Base-by-base conservation (phyloP, 2,113 vertebrate genomes). In the Sprattus sprattus region DNA sequence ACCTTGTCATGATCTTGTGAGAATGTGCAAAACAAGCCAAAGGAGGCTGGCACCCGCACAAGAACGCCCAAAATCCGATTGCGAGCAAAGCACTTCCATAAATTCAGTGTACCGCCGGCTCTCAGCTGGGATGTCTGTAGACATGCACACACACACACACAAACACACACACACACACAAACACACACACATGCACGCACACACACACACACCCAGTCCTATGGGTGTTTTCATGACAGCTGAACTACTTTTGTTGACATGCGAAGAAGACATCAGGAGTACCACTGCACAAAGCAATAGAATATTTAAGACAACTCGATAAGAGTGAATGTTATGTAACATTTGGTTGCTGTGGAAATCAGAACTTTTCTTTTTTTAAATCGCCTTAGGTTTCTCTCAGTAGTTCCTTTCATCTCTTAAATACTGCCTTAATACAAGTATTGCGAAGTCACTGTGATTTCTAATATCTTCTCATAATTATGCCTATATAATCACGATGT, bases 111-210 rank as follows among this genome's bases (percentile, higher is more conserved):
- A 32, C 71, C 15, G 71, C 15, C 71, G 28, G 28, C 71, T 39
- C 25, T 78, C 71, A 78, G 71, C 71, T 78, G 71, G 28, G 28
- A 39, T 78, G 71, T 39, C 71, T 39, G 71, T 78, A 78, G 71
- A 78, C 2, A 32, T 10, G 16, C 2, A 49, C 47, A 49, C 47
- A 49, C 47, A 20, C 20, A n/a, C 20, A 82, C 46, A 49, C 46
- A n/a, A 20, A 20, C 50, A 85, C 39, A 22, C 57, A 60, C 50
- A 85, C 71, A 75, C 28, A 64, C 83, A 82, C 57, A 86, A 28
- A 45, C 84, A 81, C 71, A 80, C 64, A 83, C 45, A 25, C 67
- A 39, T 7, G 39, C 67, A 11, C 67, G 39, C 25, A 75, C 67
- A 39, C 25, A 39, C 71, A 78, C 71, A 44, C 10, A 78, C 71